phyloP scores from a whole-genome alignment of 1,140 invertebrate species.

The Nixonia krombeini region DNA sequence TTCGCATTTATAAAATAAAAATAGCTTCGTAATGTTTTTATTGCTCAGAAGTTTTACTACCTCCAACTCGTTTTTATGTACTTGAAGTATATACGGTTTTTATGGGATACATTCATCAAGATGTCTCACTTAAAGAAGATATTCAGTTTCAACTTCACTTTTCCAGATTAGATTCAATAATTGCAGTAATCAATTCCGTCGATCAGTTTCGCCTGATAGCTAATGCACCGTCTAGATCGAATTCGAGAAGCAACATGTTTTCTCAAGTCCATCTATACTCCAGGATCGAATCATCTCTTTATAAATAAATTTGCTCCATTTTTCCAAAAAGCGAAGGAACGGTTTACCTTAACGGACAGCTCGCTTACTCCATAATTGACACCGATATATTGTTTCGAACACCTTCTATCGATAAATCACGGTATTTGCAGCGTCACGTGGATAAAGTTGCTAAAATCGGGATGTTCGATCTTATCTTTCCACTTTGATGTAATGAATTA shows the following conservation, averaged over 20 bases:
- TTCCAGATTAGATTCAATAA: background rate
- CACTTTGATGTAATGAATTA: background rate
- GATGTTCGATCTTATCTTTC: slow-evolving; percentile 4
- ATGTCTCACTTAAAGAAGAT: background rate
- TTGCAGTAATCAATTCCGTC: background rate
- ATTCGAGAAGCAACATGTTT: background rate
- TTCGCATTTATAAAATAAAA: too few relatives aligned
- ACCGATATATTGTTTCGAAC: slow-evolving; percentile 3
- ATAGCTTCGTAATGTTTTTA: too few relatives aligned
- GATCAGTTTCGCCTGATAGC: background rate
- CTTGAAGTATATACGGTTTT: background rate
- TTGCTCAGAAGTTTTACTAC: too few relatives aligned
- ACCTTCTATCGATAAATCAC: slow-evolving; percentile 4
- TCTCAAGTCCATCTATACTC: background rate
- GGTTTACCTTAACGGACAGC: background rate
- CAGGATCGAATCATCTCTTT: slow-evolving; percentile 9
- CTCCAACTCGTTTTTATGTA: background rate
- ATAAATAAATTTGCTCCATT: slow-evolving; percentile 13
- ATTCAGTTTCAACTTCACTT: background rate
- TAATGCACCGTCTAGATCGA: background rate
- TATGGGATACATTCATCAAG: background rate
- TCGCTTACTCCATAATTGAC: slow-evolving; percentile 9
- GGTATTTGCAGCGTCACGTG: background rate
- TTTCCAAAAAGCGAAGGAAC: slow-evolving; percentile 1
- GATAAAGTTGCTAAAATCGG: background rate